Conservation (phyloP, 1,140 invertebrate species). For the Phymorhynchus buccinoides region DNA sequence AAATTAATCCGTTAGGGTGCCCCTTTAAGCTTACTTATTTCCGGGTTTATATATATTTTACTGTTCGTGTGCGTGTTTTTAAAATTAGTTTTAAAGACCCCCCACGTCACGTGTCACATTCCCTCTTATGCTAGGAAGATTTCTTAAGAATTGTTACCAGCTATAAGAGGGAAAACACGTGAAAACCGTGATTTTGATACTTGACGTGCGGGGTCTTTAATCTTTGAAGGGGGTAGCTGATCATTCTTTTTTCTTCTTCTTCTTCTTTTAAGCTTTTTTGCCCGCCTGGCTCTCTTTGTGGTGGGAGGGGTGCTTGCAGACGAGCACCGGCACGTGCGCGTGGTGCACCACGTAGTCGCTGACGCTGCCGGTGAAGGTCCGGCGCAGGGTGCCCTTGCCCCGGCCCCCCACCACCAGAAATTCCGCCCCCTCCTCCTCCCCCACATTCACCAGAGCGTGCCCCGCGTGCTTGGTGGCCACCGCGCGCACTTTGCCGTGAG, state of each 20-base stretch:
- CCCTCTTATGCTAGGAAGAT: too few relatives aligned
- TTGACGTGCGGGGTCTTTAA: too few relatives aligned
- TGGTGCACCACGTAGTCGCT: conserved; percentile 66
- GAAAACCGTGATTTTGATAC: too few relatives aligned
- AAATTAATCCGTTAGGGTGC: too few relatives aligned
- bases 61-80: background rate
- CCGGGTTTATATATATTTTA: too few relatives aligned
- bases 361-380: conserved; percentile 62
- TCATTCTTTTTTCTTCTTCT: too few relatives aligned
- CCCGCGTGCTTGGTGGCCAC: conserved; percentile 56
- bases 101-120: too few relatives aligned
- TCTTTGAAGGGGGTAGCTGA: background rate
- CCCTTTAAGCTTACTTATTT: too few relatives aligned
- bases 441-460: conserved; percentile 54
- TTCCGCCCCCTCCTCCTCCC: conserved; percentile 57
- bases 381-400: conserved; percentile 56
- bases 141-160: too few relatives aligned
- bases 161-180: too few relatives aligned
- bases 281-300: background rate
- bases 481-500: conserved; percentile 55
- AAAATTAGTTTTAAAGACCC: too few relatives aligned
- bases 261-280: background rate
- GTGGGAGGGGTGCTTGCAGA: conserved; percentile 34
- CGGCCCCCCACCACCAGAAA: conserved; percentile 57
- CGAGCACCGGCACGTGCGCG: conserved; percentile 57